Conservation (phyloP, 2,113 vertebrate genomes). For the Archilochus colubris region DNA sequence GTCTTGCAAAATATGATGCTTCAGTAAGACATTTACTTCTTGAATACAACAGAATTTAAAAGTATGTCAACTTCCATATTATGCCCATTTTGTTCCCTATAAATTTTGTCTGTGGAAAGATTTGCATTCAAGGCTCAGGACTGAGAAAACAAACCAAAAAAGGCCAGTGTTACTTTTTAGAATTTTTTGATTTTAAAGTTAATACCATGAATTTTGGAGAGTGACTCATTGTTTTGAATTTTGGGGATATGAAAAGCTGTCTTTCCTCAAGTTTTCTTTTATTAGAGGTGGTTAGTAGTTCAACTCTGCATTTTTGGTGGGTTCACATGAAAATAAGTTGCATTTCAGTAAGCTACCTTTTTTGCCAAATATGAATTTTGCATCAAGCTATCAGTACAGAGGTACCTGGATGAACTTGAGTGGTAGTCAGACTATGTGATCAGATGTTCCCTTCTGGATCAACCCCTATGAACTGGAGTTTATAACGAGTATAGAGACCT, state of each 20-base stretch:
- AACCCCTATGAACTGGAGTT: not conserved
- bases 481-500: not conserved
- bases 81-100: not conserved
- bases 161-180: not conserved
- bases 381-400: not conserved
- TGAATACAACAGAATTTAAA: not conserved
- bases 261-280: not conserved
- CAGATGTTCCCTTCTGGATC: not conserved
- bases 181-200: not conserved
- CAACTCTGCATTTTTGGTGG: not conserved
- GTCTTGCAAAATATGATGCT: not conserved
- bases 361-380: not conserved
- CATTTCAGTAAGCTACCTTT: not conserved
- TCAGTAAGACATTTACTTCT: not conserved
- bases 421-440: not conserved
- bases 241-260: not conserved
- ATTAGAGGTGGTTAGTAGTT: not conserved
- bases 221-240: not conserved
- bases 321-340: not conserved
- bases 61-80: not conserved
- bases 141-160: not conserved
- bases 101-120: not conserved
- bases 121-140: not conserved
- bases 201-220: not conserved
- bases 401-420: not conserved